Evolutionary conservation across 2,113 vertebrate genomes (phyloP).

Genomic region (Stigmatopora nigra): DNA sequence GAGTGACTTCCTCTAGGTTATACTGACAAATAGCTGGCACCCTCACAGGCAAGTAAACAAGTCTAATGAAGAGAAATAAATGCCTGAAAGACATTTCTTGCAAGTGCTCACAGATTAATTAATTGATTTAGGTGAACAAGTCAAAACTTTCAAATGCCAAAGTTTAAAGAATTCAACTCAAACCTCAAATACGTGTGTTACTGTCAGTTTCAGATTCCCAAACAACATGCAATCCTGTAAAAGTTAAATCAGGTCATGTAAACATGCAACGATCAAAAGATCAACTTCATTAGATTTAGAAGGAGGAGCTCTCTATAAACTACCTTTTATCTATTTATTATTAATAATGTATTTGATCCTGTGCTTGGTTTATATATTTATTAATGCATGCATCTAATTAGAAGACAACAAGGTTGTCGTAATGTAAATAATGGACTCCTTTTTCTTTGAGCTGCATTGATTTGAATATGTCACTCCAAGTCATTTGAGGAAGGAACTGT

Average conservation of each 20-base stretch:
- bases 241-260: conserved; percentile 25
- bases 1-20: conserved; percentile 66
- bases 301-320: conserved; percentile 10
- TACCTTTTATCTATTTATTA: conserved; percentile 33
- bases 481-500: conserved; percentile 3
- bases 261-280: conserved; percentile 17
- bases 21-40: neutral
- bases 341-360: conserved; percentile 26
- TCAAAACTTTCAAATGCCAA: neutral
- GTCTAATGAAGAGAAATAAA: neutral
- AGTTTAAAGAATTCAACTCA: conserved; percentile 11
- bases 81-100: conserved; percentile 3
- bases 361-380: conserved; percentile 37
- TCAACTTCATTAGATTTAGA: conserved; percentile 20
- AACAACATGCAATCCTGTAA: conserved; percentile 20
- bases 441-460: neutral
- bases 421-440: conserved; percentile 4
- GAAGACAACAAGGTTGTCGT: conserved; percentile 33
- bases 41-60: neutral
- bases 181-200: conserved; percentile 56
- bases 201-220: conserved; percentile 43
- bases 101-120: conserved; percentile 7
- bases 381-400: conserved; percentile 33
- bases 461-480: conserved; percentile 7
- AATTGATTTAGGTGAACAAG: neutral